phyloP scores from a whole-genome alignment of 2,113 vertebrate species.

The Pimephales promelas region DNA sequence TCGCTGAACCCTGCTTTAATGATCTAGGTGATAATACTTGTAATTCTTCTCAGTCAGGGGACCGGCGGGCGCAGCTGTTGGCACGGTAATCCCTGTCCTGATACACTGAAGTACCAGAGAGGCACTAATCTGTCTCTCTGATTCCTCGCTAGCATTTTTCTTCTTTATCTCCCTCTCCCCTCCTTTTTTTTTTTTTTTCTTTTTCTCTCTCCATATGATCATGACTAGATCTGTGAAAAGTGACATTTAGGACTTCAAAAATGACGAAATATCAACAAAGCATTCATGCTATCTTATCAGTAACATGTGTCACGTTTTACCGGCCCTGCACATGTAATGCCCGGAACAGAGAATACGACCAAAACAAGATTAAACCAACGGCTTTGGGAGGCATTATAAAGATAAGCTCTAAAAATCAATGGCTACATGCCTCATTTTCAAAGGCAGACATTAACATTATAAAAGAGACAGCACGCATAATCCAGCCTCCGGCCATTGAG shows the following conservation, averaged over 20 bases:
- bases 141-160: slow-evolving; percentile 71
- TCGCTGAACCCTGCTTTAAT: slow-evolving; percentile 97
- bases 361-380: slow-evolving; percentile 62
- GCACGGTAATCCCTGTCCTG: slow-evolving; percentile 90
- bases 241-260: slow-evolving; percentile 12
- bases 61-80: slow-evolving; percentile 95
- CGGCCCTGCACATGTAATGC: slow-evolving; percentile 47
- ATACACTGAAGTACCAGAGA: slow-evolving; percentile 86
- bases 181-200: slow-evolving; percentile 6
- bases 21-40: slow-evolving; percentile 99
- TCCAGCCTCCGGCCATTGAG: slow-evolving; percentile 74
- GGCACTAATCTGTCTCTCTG: slow-evolving; percentile 86
- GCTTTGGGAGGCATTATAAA: slow-evolving; percentile 73
- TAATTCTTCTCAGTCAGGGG: slow-evolving; percentile 99
- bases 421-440: slow-evolving; percentile 74
- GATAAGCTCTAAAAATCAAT: slow-evolving; percentile 74
- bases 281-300: slow-evolving; percentile 10
- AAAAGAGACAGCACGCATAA: slow-evolving; percentile 70
- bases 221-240: slow-evolving; percentile 80
- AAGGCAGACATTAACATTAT: slow-evolving; percentile 76
- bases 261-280: slow-evolving; percentile 5
- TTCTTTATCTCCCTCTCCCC: slow-evolving; percentile 38
- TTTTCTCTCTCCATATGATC: slow-evolving; percentile 53
- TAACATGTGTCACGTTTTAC: not conserved
- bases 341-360: not conserved